These are phyloP conservation scores for Kuschelorhynchus macadamiae DNA, from an alignment of 2,888 invertebrate species.

Conservation along the genomic window DNA sequence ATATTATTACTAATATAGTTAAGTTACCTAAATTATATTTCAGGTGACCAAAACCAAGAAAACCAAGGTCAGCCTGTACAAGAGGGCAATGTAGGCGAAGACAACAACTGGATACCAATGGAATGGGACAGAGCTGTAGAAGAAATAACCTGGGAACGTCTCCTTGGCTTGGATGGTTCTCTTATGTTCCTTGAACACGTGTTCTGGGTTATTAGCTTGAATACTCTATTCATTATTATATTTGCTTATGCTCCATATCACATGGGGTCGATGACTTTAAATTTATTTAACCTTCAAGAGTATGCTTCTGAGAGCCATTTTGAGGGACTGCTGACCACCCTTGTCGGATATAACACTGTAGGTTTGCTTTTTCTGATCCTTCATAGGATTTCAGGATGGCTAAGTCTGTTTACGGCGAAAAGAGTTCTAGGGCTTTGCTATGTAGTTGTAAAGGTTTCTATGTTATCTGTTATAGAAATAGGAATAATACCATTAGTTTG, in stretches of 20 bases:
- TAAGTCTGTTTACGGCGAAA: conserved; percentile 85
- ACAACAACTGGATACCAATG: conserved; percentile 97
- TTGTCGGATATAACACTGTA: conserved; percentile 94
- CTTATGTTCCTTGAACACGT: conserved; percentile 98
- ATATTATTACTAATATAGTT: too few species aligned
- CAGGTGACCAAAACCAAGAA: conserved; percentile 57
- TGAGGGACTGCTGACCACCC: conserved; percentile 91
- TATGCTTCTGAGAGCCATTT: conserved; percentile 85
- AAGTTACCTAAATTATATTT: too few species aligned
- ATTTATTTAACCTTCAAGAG: conserved; percentile 78
- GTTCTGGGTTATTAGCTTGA: conserved; percentile 98
- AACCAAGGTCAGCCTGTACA: conserved; percentile 63
- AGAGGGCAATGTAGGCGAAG: conserved; percentile 78
- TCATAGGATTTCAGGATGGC: conserved; percentile 86
- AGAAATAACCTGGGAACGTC: conserved; percentile 97
- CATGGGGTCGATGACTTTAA: conserved; percentile 89
- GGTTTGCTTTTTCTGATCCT: conserved; percentile 86
- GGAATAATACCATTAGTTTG: conserved; percentile 96
- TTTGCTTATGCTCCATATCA: conserved; percentile 98
- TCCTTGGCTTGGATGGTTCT: conserved; percentile 96
- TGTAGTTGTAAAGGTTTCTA: conserved; percentile 91
- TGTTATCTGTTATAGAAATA: conserved; percentile 96
- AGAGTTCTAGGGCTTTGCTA: conserved; percentile 93
- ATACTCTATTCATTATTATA: conserved; percentile 95
- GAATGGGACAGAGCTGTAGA: conserved; percentile 99